phyloP scores from a whole-genome alignment of 2,888 invertebrate species.

The Hirtodrosophila cameraria region DNA sequence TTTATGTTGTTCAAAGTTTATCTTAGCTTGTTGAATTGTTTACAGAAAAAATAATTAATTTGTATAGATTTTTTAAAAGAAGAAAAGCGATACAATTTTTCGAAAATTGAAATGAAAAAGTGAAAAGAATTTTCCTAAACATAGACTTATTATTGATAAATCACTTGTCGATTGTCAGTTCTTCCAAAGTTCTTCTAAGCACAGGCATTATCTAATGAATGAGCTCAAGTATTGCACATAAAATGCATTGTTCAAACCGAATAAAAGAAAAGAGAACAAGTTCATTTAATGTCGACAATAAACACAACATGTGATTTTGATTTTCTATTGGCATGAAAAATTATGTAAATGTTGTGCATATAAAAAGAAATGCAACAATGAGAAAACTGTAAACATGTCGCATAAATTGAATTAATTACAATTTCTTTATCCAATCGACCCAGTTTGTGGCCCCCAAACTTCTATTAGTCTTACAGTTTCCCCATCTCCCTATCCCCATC shows the following conservation, averaged over 20 bases:
- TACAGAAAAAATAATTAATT: too few species aligned
- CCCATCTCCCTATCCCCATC: slow-evolving; percentile 11
- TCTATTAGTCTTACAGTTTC: too few species aligned
- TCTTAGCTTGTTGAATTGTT: too few species aligned
- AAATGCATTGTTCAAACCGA: slow-evolving; percentile 51
- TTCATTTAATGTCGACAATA: slow-evolving; percentile 54
- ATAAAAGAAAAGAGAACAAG: slow-evolving; percentile 45
- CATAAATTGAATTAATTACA: slow-evolving; percentile 78
- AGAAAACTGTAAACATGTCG: slow-evolving; percentile 78
- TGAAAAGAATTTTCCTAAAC: too few species aligned
- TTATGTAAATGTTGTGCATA: slow-evolving; percentile 64
- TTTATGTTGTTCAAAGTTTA: too few species aligned
- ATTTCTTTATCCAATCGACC: slow-evolving; percentile 78
- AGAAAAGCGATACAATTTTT: not conserved
- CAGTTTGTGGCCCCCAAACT: slow-evolving; percentile 45
- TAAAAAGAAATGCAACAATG: too few species aligned
- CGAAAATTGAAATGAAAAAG: slow-evolving; percentile 4
- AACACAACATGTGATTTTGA: slow-evolving; percentile 70
- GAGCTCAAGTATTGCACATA: slow-evolving; percentile 22
- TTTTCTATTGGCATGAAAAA: slow-evolving; percentile 51
- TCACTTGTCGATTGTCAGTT: slow-evolving; percentile 16
- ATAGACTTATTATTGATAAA: slow-evolving; percentile 29
- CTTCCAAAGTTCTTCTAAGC: slow-evolving; percentile 2
- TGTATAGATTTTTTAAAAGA: too few species aligned
- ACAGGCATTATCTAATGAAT: slow-evolving; percentile 5